Base-by-base conservation (phyloP, 2,888 invertebrate species). In the Macrosoma leucophasiata region DNA sequence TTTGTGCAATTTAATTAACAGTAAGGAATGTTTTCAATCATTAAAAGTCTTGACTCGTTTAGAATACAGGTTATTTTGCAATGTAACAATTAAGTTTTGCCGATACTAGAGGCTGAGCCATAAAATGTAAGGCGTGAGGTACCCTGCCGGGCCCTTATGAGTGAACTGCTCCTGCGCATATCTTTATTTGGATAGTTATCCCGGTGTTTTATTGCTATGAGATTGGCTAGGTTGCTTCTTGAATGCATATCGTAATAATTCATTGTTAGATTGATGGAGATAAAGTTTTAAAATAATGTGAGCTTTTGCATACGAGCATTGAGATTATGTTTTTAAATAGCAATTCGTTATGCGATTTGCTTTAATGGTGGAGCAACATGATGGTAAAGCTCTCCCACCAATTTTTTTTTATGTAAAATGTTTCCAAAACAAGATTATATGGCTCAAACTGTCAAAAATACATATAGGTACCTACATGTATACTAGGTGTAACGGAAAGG, bases 51-150 rank as follows among this genome's bases (percentile, higher is more conserved):
- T 28, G 33, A 17, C n/a, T 9, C 13, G 13, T 10, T n/a, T 12
- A 12, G 3, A 17, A 26, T 36, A 46, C 26, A 33, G 39, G n/a
- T 29, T 34, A 41, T 36, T 23, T 35, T 43, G 11, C 33, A 20
- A 8, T 33, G 19, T 28, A 26, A 29, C 26, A 12, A 14, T 17
- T 29, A 15, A 18, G 27, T 25, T 21, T 33, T 43, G 44, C 43
- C 31, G 44, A 39, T 39, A 24, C 45, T 40, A 50, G 50, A 48
- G 58, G 52, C 55, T n/a, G n/a, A 61, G 54, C 55, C 57, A 63
- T 54, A 64, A 62, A 62, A 71, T 63, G 56, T 52, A 49, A 67
- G 62, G 64, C 73, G 74, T 76, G 76, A 70, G 75, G 62, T 62
- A 56, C 66, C 77, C 77, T 63, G 73, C 66, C 32, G 78, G 55